A percentile compares a stretch with the other conserved stretches of the same genome.
phyloP scores from a whole-genome alignment of 2,113 vertebrate species.

The Oncorhynchus gorbuscha region DNA sequence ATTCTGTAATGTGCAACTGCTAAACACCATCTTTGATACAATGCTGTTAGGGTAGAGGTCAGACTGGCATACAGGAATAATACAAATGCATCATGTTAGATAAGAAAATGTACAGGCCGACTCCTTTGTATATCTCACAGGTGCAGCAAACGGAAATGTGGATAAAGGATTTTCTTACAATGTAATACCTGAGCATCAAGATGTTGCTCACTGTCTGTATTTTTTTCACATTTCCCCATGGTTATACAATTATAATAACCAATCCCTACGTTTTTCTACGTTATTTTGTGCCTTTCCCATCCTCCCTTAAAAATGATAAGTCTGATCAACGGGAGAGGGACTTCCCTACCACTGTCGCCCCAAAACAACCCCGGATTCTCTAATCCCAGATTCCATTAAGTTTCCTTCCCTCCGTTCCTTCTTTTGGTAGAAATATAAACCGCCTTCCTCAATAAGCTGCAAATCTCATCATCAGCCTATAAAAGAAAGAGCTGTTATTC shows the following conservation, averaged over 20 bases:
- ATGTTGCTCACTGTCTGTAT: background rate
- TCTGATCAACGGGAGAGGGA: constrained; percentile 24
- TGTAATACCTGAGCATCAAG: background rate
- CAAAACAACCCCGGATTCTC: constrained; percentile 8
- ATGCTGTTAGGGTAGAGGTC: background rate
- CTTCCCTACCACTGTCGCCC: background rate
- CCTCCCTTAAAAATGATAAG: background rate
- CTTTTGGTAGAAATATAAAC: constrained; percentile 39
- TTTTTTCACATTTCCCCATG: background rate
- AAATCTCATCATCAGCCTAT: constrained; percentile 50
- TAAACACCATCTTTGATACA: background rate
- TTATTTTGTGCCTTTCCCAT: background rate
- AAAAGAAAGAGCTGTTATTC: constrained; percentile 15
- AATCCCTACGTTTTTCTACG: constrained; percentile 8
- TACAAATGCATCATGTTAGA: background rate
- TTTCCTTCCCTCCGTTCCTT: constrained; percentile 22
- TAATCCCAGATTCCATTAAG: constrained; percentile 42
- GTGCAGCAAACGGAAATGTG: background rate
- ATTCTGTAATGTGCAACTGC: constrained; percentile 6
- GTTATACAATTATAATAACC: constrained; percentile 21
- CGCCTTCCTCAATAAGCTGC: constrained; percentile 41
- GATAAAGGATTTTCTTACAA: background rate
- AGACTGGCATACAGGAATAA: background rate
- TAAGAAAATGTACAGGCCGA: background rate
- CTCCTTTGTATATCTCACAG: background rate